Base-by-base conservation (phyloP, 2,888 invertebrate genomes). In the Drosophila prolongata region DNA sequence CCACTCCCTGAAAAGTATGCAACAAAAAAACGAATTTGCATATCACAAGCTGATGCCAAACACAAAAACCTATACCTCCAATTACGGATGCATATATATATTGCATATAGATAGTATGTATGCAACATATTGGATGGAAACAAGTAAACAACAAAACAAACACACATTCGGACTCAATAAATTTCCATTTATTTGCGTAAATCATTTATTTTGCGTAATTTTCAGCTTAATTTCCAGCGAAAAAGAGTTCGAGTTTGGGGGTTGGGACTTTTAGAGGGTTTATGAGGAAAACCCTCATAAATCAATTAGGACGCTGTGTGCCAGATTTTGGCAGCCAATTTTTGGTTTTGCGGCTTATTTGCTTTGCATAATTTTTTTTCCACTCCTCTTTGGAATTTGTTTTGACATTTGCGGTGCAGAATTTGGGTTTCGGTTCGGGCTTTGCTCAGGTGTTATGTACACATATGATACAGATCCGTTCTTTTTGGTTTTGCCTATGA, bases 131-230 rank as follows among this genome's bases (percentile, higher is more conserved):
- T 53, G 73, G 30, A 34, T 37, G 54, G 38, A 71, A 71, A 16
- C 60, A 62, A 56, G 60, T 42, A 62, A 56, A 54, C 52, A 47
- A 38, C 40, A 60, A 57, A 56, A 60, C 62, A 67, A 71, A 76
- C 67, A 46, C 61, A 44, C 76, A 74, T 60, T 58, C 68, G 78
- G 68, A 74, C 77, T 89, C 89, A 80, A 90, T 88, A 90, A 90
- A 90, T 91, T 90, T 81, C 89, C 87, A 91, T 91, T 91, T 91
- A 90, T 90, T 91, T 91, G 89, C 86, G 91, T 91, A 91, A 90
- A 91, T 90, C 90, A 91, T 91, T 91, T 91, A 90, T 90, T 90
- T 90, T 87, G 74, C 88, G 87, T 86, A 90, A 90, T 90, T 90
- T 90, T 84, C 84, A 88, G 87, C 89, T 89, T 90, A 88, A 90